Evolutionary conservation across 2,797 vertebrate genomes (phyloP).

Genomic region (Sandelia bainsii): DNA sequence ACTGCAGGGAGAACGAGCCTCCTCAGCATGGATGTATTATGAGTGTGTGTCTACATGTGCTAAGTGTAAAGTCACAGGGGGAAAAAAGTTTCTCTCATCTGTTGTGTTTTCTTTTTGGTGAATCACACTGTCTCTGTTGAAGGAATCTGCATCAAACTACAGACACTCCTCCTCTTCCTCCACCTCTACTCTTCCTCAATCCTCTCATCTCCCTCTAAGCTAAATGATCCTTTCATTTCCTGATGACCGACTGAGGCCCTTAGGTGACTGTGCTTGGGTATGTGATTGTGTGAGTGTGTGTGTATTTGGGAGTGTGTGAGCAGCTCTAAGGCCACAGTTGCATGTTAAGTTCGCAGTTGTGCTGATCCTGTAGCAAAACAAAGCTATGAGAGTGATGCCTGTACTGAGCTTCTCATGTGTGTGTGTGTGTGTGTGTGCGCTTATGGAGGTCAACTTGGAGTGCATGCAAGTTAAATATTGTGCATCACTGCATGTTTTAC

Average conservation of each 20-base stretch:
- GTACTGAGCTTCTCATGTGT: conserved; percentile 81
- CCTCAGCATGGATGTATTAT: conserved; percentile 2
- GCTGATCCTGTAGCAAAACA: conserved; percentile 91
- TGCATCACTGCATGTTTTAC: conserved; percentile 31
- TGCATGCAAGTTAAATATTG: conserved; percentile 12
- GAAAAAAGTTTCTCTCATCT: conserved; percentile 48
- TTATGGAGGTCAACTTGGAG: neutral
- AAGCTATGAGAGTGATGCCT: conserved; percentile 86
- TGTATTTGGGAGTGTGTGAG: conserved; percentile 57
- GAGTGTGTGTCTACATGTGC: conserved; percentile 29
- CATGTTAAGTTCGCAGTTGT: conserved; percentile 91
- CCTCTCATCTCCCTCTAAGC: conserved; percentile 83
- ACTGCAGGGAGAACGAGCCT: conserved; percentile 14
- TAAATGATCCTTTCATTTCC: conserved; percentile 98
- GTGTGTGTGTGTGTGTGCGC: conserved; percentile 62
- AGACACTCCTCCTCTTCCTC: conserved; percentile 66
- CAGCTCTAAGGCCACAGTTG: conserved; percentile 77
- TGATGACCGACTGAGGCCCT: conserved; percentile 87
- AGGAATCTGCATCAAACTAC: conserved; percentile 61
- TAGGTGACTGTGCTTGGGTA: conserved; percentile 82
- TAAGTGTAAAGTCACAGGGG: conserved; percentile 34
- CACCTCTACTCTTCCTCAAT: conserved; percentile 61
- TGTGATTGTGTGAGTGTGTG: conserved; percentile 69
- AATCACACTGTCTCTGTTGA: conserved; percentile 55
- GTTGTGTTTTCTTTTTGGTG: conserved; percentile 46